A percentile compares a stretch with the other conserved stretches of the same genome.
These are phyloP conservation scores for Wiebesia pumilae DNA, from an alignment of 1,140 invertebrate species.

Conservation along the genomic window DNA sequence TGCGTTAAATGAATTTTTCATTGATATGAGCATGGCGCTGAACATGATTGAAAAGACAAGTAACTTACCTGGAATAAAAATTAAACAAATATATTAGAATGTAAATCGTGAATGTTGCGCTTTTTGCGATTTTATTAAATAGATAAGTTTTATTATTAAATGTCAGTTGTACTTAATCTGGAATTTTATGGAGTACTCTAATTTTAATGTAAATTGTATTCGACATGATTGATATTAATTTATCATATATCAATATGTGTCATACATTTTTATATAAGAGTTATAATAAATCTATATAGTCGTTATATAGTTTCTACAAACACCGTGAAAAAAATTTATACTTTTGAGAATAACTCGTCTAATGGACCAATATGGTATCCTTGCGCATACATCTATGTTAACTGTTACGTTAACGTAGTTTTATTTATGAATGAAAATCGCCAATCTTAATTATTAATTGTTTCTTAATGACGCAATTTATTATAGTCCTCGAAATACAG, in stretches of 20 bases:
- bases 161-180: too few relatives aligned
- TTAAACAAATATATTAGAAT: conserved; percentile 13
- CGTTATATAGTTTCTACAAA: background rate
- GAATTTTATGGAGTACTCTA: too few relatives aligned
- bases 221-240: too few relatives aligned
- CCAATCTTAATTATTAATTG: conserved; percentile 27
- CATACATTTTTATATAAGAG: too few relatives aligned
- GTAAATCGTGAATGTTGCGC: background rate
- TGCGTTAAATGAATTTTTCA: conserved; percentile 43
- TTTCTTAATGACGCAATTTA: conserved; percentile 33
- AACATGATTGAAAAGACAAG: conserved; percentile 25
- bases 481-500: background rate
- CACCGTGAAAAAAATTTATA: background rate
- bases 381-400: background rate
- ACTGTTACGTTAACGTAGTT: background rate
- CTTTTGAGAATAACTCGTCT: background rate
- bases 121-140: too few relatives aligned
- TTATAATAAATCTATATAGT: too few relatives aligned
- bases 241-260: too few relatives aligned
- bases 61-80: conserved; percentile 46
- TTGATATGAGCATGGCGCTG: background rate
- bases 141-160: too few relatives aligned
- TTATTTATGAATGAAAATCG: conserved; percentile 7
- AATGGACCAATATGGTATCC: background rate
- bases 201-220: too few relatives aligned